Evolutionary conservation across 1,140 invertebrate species (phyloP).

Genomic region (Cotesia typhae): DNA sequence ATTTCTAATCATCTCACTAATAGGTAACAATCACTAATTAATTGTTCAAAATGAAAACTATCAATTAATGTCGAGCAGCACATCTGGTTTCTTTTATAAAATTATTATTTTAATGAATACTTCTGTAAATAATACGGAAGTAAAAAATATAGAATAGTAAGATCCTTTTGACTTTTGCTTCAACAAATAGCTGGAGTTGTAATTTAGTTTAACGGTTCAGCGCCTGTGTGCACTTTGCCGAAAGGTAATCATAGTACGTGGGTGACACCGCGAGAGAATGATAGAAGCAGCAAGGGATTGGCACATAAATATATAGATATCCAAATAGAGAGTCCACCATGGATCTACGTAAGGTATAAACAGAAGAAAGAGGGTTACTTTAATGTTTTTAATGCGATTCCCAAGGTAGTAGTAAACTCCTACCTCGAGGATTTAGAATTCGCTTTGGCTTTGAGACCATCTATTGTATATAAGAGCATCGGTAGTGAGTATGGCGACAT

Average conservation of each 20-base stretch:
- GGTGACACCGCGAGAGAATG: conserved; percentile 11
- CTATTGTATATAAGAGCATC: neutral
- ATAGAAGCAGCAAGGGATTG: conserved; percentile 5
- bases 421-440: conserved; percentile 13
- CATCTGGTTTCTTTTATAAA: neutral
- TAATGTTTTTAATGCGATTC: conserved; percentile 45
- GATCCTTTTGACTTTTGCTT: conserved; percentile 49
- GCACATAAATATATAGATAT: neutral
- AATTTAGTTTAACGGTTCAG: conserved; percentile 54
- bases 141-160: neutral
- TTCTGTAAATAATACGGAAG: neutral
- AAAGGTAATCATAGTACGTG: conserved; percentile 48
- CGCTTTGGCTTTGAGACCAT: neutral
- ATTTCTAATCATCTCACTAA: too few species aligned
- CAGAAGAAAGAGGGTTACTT: conserved; percentile 26
- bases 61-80: too few species aligned
- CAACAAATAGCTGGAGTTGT: conserved; percentile 50
- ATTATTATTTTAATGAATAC: neutral
- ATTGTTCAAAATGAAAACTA: too few species aligned
- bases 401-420: conserved; percentile 28
- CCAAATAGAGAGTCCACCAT: neutral
- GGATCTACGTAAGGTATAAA: neutral
- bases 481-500: neutral
- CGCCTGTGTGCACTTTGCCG: conserved; percentile 41
- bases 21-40: too few species aligned